These are phyloP conservation scores for Bugula neritina DNA, from an alignment of 2,888 invertebrate species.

Conservation along the genomic window DNA sequence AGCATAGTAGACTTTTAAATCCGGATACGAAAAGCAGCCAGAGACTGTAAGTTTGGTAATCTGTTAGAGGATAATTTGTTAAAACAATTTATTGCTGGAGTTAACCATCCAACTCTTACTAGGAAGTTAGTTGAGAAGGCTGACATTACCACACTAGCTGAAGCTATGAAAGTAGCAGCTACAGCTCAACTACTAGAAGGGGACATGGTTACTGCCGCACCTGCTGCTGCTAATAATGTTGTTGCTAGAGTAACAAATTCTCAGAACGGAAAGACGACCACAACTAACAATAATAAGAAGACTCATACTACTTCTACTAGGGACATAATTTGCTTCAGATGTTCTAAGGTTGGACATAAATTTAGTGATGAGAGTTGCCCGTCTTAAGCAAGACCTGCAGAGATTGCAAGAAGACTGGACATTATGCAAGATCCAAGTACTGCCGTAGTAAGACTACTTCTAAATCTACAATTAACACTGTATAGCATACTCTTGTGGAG, in stretches of 20 bases:
- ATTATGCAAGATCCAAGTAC: not conserved
- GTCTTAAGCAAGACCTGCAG: not conserved
- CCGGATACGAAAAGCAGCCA: not conserved
- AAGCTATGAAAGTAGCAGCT: not conserved
- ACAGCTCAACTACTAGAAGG: not conserved
- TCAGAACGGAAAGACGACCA: not conserved
- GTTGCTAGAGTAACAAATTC: not conserved
- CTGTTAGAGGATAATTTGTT: no score
- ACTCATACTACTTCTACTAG: no score
- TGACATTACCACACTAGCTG: not conserved
- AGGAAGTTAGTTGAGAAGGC: not conserved
- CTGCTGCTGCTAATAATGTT: not conserved
- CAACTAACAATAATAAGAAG: not conserved
- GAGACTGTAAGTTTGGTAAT: no score
- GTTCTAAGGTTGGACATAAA: not conserved
- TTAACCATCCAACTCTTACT: not conserved
- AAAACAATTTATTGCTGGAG: no score
- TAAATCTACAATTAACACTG: no score
- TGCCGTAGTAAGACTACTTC: not conserved
- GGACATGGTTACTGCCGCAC: not conserved
- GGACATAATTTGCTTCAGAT: not conserved
- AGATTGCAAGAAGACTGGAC: not conserved
- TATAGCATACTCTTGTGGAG: no score
- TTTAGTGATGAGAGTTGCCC: not conserved
- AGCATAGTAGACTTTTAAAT: no score